Percentiles rank a stretch among this genome's conserved stretches.
phyloP scores from a whole-genome alignment of 1,140 invertebrate species.

The Physella acuta region DNA sequence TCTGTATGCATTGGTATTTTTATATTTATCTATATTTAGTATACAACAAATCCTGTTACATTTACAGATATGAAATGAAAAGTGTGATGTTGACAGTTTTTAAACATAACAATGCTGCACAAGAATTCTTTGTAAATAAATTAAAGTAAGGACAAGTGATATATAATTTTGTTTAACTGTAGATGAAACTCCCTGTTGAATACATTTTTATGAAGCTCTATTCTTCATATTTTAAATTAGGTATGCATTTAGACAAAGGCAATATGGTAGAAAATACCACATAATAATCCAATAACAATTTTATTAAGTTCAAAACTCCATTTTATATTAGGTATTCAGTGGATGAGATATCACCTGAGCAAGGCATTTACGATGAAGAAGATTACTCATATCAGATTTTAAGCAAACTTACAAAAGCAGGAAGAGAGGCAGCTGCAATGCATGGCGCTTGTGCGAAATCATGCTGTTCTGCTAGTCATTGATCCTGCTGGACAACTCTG shows the following conservation, averaged over 20 bases:
- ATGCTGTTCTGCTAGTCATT: slow-evolving; percentile 16
- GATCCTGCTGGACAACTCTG: no score
- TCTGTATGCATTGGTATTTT: background rate
- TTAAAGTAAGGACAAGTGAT: slow-evolving; percentile 74
- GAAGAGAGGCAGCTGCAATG: slow-evolving; percentile 15
- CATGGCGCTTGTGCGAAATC: slow-evolving; percentile 14
- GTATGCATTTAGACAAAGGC: no score
- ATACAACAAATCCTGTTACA: background rate
- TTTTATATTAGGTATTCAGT: slow-evolving; percentile 58
- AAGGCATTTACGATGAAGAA: slow-evolving; percentile 46
- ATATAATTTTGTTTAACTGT: no score
- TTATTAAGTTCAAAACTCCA: background rate
- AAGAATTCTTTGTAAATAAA: slow-evolving; percentile 70
- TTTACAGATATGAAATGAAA: slow-evolving; percentile 69
- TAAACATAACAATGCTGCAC: slow-evolving; percentile 72
- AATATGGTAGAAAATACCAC: no score
- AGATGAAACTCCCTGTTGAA: no score
- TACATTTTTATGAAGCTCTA: no score
- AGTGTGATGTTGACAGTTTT: slow-evolving; percentile 82
- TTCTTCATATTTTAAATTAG: no score
- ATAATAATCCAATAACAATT: no score
- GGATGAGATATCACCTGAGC: slow-evolving; percentile 62
- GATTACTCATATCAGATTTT: slow-evolving; percentile 52
- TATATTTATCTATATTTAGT: background rate
- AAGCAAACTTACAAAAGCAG: slow-evolving; percentile 44